phyloP scores from a whole-genome alignment of 2,888 invertebrate genomes.

The Dusona sp. region DNA sequence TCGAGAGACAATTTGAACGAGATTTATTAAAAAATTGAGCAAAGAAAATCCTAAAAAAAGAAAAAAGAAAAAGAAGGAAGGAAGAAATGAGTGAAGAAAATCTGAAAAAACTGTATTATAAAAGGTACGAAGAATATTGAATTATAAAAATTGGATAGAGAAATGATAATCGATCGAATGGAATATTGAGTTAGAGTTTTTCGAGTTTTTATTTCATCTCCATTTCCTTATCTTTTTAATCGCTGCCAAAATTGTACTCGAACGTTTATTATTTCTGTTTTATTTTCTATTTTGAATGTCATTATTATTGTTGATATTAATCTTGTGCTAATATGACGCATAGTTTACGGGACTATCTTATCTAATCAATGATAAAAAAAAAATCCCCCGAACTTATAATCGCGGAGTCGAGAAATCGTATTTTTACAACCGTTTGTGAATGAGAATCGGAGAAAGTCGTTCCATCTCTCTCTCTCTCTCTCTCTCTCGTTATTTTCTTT shows the following conservation, averaged over 20 bases:
- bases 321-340: not conserved
- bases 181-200: not conserved
- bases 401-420: constrained; percentile 26
- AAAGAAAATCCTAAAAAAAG: too few species aligned
- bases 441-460: constrained; percentile 77
- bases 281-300: not conserved
- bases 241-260: not conserved
- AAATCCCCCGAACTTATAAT: not conserved
- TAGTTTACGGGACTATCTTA: constrained; percentile 18
- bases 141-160: too few species aligned
- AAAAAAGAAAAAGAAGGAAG: too few species aligned
- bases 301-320: not conserved
- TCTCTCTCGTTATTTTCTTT: constrained; percentile 56
- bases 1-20: too few species aligned
- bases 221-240: not conserved
- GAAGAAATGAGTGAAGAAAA: too few species aligned
- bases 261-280: not conserved
- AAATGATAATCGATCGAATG: not conserved
- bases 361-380: constrained; percentile 48
- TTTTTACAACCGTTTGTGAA: constrained; percentile 40
- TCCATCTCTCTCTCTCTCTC: constrained; percentile 32
- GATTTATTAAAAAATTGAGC: too few species aligned
- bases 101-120: too few species aligned
- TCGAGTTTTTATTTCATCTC: not conserved
- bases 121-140: too few species aligned